Percentiles rank a stretch among this genome's conserved stretches.
Conservation (phyloP, 2,888 invertebrate genomes). For the Hesperia comma region DNA sequence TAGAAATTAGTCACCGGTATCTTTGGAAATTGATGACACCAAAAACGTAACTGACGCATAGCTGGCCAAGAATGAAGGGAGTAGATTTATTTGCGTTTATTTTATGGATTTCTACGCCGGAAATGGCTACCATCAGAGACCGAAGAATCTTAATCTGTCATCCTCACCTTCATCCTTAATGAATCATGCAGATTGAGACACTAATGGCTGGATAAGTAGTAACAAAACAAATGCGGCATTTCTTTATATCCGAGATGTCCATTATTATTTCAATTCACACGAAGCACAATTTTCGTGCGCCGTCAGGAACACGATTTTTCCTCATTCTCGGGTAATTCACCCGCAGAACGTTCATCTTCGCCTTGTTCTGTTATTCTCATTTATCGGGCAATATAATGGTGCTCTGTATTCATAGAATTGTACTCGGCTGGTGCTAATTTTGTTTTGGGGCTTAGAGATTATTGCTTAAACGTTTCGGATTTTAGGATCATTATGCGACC, state of each 20-base stretch:
- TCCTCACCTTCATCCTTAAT: neutral
- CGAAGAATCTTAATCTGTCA: too few relatives aligned
- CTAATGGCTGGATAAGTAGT: neutral
- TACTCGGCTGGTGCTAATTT: constrained; percentile 1
- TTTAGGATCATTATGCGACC: too few relatives aligned
- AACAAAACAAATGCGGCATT: constrained; percentile 10
- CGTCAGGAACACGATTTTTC: constrained; percentile 33
- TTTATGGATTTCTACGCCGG: too few relatives aligned
- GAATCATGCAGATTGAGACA: neutral
- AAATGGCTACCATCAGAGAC: too few relatives aligned
- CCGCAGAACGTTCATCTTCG: constrained; percentile 29
- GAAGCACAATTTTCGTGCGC: constrained; percentile 45
- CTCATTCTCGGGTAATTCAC: constrained; percentile 27
- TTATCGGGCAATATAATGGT: constrained; percentile 26
- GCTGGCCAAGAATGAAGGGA: too few relatives aligned
- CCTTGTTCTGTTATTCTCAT: constrained; percentile 33
- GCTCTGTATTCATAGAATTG: constrained; percentile 12
- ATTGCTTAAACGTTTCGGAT: too few relatives aligned
- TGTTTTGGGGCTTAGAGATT: neutral
- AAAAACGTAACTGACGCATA: too few relatives aligned
- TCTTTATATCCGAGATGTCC: constrained; percentile 24
- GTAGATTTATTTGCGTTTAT: too few relatives aligned
- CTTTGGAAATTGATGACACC: too few relatives aligned
- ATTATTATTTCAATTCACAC: constrained; percentile 45
- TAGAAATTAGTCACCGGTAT: too few relatives aligned